phyloP scores from a whole-genome alignment of 2,888 invertebrate genomes.

The Leptinotarsa tumamoca region DNA sequence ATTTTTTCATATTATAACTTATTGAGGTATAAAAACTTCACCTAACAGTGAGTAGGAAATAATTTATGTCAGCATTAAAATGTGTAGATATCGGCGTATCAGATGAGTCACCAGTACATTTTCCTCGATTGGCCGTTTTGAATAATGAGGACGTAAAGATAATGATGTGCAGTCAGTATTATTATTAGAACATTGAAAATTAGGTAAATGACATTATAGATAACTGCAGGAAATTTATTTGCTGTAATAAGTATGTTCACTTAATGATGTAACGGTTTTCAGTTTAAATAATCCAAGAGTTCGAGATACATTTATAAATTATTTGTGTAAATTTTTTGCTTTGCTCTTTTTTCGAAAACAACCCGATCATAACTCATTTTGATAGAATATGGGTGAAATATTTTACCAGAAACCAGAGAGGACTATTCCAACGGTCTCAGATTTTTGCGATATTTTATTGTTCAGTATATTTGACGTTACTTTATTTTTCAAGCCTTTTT shows the following conservation, averaged over 20 bases:
- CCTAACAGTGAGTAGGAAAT: not conserved
- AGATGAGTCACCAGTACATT: not conserved
- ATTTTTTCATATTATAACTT: not conserved
- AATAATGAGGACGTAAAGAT: conserved; percentile 6
- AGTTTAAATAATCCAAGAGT: not conserved
- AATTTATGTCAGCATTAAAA: not conserved
- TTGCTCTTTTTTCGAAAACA: no score
- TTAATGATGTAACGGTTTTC: not conserved
- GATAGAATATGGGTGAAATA: no score
- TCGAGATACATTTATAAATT: no score
- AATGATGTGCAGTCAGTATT: not conserved
- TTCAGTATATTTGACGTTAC: no score
- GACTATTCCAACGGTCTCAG: no score
- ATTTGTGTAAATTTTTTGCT: no score
- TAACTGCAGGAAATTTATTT: no score
- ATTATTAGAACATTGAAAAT: not conserved
- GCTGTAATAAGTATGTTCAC: not conserved
- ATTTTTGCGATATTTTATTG: no score
- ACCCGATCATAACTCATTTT: no score
- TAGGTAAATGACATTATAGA: not conserved
- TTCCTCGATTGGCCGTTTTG: not conserved
- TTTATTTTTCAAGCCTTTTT: no score
- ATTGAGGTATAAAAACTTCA: not conserved
- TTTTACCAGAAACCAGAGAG: no score
- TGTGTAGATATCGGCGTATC: not conserved